phyloP scores from a whole-genome alignment of 2,113 vertebrate species.

The Ramphastos sulfuratus region DNA sequence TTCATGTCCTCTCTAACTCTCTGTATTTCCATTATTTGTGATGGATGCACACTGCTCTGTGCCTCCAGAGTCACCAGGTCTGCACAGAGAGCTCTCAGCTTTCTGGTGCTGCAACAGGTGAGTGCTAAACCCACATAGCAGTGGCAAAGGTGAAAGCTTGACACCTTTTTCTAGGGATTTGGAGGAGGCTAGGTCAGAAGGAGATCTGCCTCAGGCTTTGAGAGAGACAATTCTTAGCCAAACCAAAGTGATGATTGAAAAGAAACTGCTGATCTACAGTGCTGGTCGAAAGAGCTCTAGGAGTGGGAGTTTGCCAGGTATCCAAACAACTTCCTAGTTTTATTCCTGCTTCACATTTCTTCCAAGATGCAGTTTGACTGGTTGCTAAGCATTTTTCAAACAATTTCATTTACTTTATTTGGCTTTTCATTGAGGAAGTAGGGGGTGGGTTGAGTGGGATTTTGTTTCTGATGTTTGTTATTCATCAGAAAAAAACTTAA shows the following conservation, averaged over 20 bases:
- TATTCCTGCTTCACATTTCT: neutral
- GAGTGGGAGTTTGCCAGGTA: neutral
- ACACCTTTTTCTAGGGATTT: neutral
- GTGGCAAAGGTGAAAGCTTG: neutral
- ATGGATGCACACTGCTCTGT: fast-evolving
- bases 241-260: neutral
- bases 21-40: neutral
- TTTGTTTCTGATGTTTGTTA: neutral
- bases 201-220: neutral
- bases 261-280: neutral
- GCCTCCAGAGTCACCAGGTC: neutral
- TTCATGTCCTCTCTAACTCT: neutral
- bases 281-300: neutral
- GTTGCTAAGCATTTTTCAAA: neutral
- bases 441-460: neutral
- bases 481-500: neutral
- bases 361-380: neutral
- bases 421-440: neutral
- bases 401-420: neutral
- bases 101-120: neutral
- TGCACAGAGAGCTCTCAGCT: neutral
- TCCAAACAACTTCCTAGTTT: neutral
- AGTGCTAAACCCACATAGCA: neutral
- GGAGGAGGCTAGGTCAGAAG: neutral
- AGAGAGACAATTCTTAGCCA: neutral